Base-by-base conservation (phyloP, 2,797 vertebrate species). In the Etheostoma nigrum region DNA sequence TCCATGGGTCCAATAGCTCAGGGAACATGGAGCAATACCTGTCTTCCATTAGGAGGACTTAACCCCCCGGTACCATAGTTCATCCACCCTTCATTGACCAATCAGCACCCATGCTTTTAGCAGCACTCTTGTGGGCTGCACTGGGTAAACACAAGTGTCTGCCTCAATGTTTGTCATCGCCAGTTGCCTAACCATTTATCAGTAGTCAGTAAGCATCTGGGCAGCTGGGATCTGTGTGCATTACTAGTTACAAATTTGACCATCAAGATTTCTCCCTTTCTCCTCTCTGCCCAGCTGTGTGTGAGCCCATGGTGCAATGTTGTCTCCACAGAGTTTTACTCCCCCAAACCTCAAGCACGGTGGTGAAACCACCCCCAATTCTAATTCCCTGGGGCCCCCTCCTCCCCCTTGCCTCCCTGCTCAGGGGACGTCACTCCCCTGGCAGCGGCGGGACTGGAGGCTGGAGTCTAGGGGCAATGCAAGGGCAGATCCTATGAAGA, bases 151-250 rank as follows among this genome's bases (percentile, higher is more conserved):
- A 96, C 61, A 86, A 66, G 86, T 88, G 91, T 92, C 89, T 93
- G 92, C 88, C 85, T 88, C 93, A 93, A 75, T 95, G 93, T 95
- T 96, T 96, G 95, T 94, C 91, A 91, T 85, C 55, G 91, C 85
- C 90, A 86, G 93, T 95, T 95, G 92, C 93, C 87, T 89, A 95
- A 95, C 92, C 91, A 94, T 95, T 95, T 95, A 94, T 95, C 95
- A 93, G 93, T 69, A 81, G 86, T 88, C 93, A 87, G 86, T 91
- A 91, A 91, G 91, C 90, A 88, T 89, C 86, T 78, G 76, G 89
- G 89, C 94, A 94, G 92, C 91, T 94, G 93, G 89, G 86, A 80
- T 90, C 82, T 93, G 82, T 78, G 74, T 74, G 62, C 80, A 75
- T 91, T 81, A 81, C 75, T 90, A 90, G 82, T 88, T 44, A 74